Evolutionary conservation across 2,888 invertebrate genomes (phyloP), one percentile per base, ranked within the genome.

Genomic region (Caenorhabditis plicata): DNA sequence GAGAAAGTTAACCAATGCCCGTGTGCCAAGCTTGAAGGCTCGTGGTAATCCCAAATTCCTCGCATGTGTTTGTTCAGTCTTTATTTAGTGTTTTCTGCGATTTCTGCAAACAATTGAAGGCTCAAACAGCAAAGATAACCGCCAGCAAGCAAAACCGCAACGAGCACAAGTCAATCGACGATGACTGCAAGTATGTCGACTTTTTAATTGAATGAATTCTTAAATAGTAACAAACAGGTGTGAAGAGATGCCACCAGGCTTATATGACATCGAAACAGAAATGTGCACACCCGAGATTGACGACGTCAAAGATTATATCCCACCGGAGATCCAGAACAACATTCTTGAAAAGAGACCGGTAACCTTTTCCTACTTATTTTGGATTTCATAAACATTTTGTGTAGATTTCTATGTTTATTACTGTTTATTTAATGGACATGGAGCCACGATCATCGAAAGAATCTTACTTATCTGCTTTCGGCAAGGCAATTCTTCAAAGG

Each of bases 221-320:
- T n/a, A n/a, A n/a, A n/a, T n/a, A n/a, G n/a, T n/a, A n/a, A n/a
- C n/a, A n/a, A n/a, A n/a, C 53, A 64, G 63, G 63, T 79, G 79
- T 48, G 75, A 75, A 17, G 72, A 73, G 36, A 79, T 79, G 79
- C 75, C 75, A 50, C 79, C 79, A n/a, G 78, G 78, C 31, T 68
- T 78, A n/a, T 79, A 79, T 55, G 79, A 79, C 58, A 79, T 79
- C 44, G 79, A 79, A 57, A 79, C 79, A n/a, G 79, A 79, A 48
- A 80, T 80, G 78, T 79, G 79, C 61, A 79, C 79, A 9, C 79
- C 79, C 8, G 79, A 79, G 46, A 65, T 79, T 38, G 79, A 80
- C 43, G 79, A 79, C 47, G 76, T 76, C 27, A 77, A 77, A 46
- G 75, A 78, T 32, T 80, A 74, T 64, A 79, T 79, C 53, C 79